These are phyloP conservation scores for Phocoena sinus DNA, from an alignment of 2,113 vertebrate genomes.

Conservation along the genomic window DNA sequence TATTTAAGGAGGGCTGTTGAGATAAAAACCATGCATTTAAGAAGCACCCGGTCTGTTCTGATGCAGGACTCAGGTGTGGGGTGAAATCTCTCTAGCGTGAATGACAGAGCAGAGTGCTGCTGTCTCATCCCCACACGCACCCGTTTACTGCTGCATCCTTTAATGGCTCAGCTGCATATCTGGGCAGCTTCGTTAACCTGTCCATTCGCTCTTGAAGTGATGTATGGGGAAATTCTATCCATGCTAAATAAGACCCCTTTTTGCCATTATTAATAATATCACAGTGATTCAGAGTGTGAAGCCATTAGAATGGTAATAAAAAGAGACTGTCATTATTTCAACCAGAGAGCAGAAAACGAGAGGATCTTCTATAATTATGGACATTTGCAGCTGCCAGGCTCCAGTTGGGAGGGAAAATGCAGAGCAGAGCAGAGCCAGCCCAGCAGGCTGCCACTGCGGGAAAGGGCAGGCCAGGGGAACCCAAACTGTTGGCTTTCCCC, in stretches of 20 bases:
- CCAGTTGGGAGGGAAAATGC: neutral
- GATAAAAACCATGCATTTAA: neutral
- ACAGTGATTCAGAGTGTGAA: conserved; percentile 7
- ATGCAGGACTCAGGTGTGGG: neutral
- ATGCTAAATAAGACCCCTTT: neutral
- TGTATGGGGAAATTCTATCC: neutral
- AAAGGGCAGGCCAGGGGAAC: neutral
- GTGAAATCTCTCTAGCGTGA: neutral
- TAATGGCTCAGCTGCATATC: accelerated
- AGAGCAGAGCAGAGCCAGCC: neutral
- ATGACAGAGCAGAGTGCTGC: accelerated
- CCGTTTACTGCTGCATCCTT: accelerated
- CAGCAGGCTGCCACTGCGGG: neutral
- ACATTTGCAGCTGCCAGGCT: neutral
- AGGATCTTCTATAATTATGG: neutral
- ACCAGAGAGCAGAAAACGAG: conserved; percentile 31
- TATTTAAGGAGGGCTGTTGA: neutral
- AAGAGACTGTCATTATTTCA: conserved; percentile 50
- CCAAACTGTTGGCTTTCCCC: accelerated
- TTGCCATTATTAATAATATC: conserved; percentile 2
- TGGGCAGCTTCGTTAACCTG: neutral
- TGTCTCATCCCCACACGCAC: accelerated
- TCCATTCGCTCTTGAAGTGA: neutral
- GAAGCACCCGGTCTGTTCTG: neutral
- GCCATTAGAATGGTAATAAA: conserved; percentile 46